Conservation (phyloP, 2,888 invertebrate genomes). For the Apodemia mormo region DNA sequence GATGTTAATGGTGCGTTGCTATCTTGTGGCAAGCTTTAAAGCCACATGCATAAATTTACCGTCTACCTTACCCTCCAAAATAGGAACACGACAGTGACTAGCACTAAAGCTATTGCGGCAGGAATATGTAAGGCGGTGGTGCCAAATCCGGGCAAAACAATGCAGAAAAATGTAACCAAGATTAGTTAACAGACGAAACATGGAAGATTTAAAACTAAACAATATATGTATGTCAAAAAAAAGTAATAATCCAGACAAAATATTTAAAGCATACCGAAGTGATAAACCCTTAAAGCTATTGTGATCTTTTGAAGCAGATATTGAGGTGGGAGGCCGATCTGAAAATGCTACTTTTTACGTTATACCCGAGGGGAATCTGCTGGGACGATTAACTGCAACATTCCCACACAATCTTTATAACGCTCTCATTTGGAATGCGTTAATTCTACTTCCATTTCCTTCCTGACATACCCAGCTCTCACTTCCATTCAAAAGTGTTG, state of each 20-base stretch:
- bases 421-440: too few relatives aligned
- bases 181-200: not conserved
- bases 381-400: slow-evolving; percentile 33
- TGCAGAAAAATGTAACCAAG: slow-evolving; percentile 16
- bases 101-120: too few relatives aligned
- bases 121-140: too few relatives aligned
- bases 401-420: too few relatives aligned
- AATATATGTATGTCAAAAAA: not conserved
- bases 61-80: too few relatives aligned
- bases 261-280: slow-evolving; percentile 29
- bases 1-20: too few relatives aligned
- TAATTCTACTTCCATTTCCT: too few relatives aligned
- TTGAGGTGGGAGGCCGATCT: not conserved
- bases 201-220: not conserved
- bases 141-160: not conserved
- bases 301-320: slow-evolving; percentile 26
- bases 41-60: too few relatives aligned
- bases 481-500: too few relatives aligned
- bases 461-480: too few relatives aligned
- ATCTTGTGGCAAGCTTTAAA: too few relatives aligned
- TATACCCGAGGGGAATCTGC: slow-evolving; percentile 33
- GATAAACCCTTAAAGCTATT: slow-evolving; percentile 25
- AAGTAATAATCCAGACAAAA: slow-evolving; percentile 24
- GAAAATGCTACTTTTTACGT: slow-evolving; percentile 32
- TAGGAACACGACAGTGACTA: too few relatives aligned